These are phyloP conservation scores for Amphiprion clarkii DNA, from an alignment of 2,797 vertebrate genomes.

Conservation along the genomic window DNA sequence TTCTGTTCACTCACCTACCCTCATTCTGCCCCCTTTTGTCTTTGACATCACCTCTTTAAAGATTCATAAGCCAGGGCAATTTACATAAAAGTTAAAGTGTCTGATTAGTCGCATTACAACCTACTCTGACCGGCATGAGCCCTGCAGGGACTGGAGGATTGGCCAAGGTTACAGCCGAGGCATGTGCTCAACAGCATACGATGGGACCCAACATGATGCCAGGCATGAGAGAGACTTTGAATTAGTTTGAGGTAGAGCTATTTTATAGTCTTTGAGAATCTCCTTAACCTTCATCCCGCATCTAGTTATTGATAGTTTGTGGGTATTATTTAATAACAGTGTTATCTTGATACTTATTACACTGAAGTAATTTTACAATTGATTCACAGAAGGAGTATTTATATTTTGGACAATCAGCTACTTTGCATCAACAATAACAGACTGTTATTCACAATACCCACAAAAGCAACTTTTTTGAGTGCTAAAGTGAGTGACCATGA, in stretches of 20 bases:
- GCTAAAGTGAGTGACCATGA: slow-evolving; percentile 46
- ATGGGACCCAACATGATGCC: slow-evolving; percentile 54
- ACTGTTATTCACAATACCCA: slow-evolving; percentile 22
- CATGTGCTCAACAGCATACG: slow-evolving; percentile 56
- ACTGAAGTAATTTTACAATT: slow-evolving; percentile 36
- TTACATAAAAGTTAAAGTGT: slow-evolving; percentile 86
- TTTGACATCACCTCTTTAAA: slow-evolving; percentile 87
- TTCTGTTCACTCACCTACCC: slow-evolving; percentile 59
- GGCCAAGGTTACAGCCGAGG: slow-evolving; percentile 78
- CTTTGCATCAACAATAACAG: slow-evolving; percentile 42
- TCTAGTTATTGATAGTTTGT: slow-evolving; percentile 32
- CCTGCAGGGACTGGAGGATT: slow-evolving; percentile 71
- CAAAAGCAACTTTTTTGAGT: slow-evolving; percentile 14
- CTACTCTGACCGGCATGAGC: slow-evolving; percentile 75
- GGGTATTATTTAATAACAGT: slow-evolving; percentile 40
- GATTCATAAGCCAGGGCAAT: slow-evolving; percentile 82
- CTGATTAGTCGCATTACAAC: slow-evolving; percentile 86
- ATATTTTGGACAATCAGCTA: slow-evolving; percentile 42
- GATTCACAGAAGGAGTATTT: slow-evolving; percentile 40
- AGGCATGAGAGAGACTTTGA: slow-evolving; percentile 26
- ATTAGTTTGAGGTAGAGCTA: slow-evolving; percentile 39
- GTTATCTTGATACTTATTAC: slow-evolving; percentile 34
- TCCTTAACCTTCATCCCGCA: slow-evolving; percentile 31
- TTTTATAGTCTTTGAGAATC: slow-evolving; percentile 19
- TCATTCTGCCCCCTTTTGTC: slow-evolving; percentile 78